Base-by-base conservation (phyloP, 2,888 invertebrate genomes). In the Seira musarum region DNA sequence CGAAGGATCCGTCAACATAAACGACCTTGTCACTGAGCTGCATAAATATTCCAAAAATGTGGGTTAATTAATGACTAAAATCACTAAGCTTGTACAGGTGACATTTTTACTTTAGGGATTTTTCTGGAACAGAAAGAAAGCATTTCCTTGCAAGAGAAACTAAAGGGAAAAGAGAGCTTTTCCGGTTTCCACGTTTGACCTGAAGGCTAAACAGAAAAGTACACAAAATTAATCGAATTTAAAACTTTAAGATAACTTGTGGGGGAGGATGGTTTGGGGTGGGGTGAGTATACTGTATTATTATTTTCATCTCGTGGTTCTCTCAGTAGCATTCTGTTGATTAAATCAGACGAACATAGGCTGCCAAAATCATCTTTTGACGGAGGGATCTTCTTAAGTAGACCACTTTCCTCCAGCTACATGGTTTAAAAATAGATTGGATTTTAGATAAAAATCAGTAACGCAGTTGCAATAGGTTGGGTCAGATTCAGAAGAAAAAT, bases 1-100 rank as follows among this genome's bases (percentile, higher is more conserved):
- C 79, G 49, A 79, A 79, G 13, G 79, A 46, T 6, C 79, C 79
- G 17, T 66, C 79, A 2, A 79, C 25, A 35, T 79, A 79, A 15
- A 79, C 79, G 19, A 79, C 15, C 21, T 49, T 67, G n/a, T 67
- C 79, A 3, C 22, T 53, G 0, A 49, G n/a, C 66, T 71, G 13
- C 40, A 40, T 53, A 30, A 69, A 1, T 67, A n/a, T 46, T 67
- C 22, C 21, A 40, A 19, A 8, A 40, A 40, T 40, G 40, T 40
- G 40, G 40, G 40, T 8, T 40, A 40, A 8, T 40, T 40, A 40
- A 40, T 40, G 10, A 30, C 25, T 30, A 65, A 15, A 30, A 22
- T 35, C 24, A 8, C n/a, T 30, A 65, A 24, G n/a, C n/a, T n/a
- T n/a, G n/a, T n/a, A 30, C 10, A 65, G n/a, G 65, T 15, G n/a